A percentile compares a stretch with the other conserved stretches of the same genome.
These are phyloP conservation scores for Xiphophorus couchianus DNA, from an alignment of 2,113 vertebrate species.

Conservation along the genomic window DNA sequence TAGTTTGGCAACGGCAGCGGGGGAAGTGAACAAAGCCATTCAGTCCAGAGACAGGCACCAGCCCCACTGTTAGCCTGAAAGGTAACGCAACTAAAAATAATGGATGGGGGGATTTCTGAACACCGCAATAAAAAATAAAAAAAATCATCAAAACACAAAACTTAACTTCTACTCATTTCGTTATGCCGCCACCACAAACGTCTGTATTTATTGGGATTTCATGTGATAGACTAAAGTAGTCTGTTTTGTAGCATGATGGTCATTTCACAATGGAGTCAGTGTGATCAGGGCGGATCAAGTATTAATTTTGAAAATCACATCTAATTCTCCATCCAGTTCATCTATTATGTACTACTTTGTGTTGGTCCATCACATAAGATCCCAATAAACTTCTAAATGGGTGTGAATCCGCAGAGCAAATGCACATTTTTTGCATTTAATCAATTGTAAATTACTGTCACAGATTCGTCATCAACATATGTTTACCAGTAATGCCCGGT, in stretches of 20 bases:
- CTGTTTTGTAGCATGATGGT: neutral
- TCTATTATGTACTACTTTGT: neutral
- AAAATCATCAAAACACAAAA: no score
- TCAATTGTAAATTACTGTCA: neutral
- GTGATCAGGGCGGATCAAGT: neutral
- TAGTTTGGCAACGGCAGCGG: no score
- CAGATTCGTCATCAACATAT: neutral
- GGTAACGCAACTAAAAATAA: no score
- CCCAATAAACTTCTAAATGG: neutral
- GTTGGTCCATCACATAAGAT: neutral
- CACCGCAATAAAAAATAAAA: no score
- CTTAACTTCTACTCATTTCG: neutral
- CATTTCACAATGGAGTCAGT: neutral
- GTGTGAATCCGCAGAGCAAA: no score
- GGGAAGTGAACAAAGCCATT: no score
- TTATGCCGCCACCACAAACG: no score
- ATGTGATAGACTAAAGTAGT: neutral
- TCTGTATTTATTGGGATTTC: neutral
- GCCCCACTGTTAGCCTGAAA: no score
- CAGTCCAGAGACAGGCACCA: no score
- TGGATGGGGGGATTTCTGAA: no score
- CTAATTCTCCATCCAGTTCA: neutral
- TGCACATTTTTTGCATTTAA: no score
- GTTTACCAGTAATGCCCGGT: neutral
- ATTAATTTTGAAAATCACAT: neutral